phyloP scores from a whole-genome alignment of 2,113 vertebrate species.

The Phainopepla nitens region DNA sequence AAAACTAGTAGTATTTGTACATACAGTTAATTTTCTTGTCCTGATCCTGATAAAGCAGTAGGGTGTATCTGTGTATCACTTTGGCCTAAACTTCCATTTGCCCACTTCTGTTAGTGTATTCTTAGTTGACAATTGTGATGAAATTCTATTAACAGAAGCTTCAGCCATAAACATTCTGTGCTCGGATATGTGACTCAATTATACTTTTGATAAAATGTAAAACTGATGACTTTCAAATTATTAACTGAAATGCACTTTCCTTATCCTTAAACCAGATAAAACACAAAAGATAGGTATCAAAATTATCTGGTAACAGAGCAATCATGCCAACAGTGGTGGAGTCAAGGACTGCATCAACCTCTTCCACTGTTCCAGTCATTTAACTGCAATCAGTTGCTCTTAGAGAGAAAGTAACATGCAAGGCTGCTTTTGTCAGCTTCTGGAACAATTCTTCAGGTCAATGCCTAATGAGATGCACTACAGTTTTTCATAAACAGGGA shows the following conservation, averaged over 20 bases:
- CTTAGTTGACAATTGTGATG: accelerated
- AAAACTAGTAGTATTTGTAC: not conserved
- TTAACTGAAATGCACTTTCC: not conserved
- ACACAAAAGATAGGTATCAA: not conserved
- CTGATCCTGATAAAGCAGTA: not conserved
- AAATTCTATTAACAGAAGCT: not conserved
- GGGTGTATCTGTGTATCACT: not conserved
- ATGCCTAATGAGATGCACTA: not conserved
- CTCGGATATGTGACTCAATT: not conserved
- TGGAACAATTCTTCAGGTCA: not conserved
- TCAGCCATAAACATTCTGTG: not conserved
- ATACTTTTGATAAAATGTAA: not conserved
- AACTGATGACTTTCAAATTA: not conserved
- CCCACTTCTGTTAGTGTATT: not conserved
- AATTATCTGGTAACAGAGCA: not conserved
- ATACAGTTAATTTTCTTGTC: not conserved
- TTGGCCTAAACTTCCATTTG: not conserved
- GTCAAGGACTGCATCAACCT: not conserved
- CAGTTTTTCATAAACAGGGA: not conserved
- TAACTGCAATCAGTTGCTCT: not conserved
- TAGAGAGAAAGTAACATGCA: not conserved
- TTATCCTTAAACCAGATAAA: not conserved
- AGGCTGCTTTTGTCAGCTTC: not conserved
- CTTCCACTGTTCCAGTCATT: not conserved
- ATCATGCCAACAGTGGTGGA: not conserved